These are phyloP conservation scores for Mastigias papua DNA, from an alignment of 30 jellyfish, hydroid and myxozoan genomes.

Conservation along the genomic window DNA sequence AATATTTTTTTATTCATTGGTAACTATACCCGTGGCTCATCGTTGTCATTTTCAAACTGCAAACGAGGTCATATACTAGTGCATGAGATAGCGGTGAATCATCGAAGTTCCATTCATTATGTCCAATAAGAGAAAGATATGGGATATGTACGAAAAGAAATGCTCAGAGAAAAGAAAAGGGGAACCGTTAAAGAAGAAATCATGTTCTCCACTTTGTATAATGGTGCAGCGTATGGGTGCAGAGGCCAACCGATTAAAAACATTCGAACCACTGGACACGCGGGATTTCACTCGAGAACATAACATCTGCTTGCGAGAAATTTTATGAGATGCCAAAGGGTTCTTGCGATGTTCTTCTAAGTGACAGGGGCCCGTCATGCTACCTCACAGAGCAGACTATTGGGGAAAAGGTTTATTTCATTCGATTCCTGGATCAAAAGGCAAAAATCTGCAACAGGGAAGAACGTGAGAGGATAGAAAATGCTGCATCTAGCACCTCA, in stretches of 20 bases:
- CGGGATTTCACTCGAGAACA: slow-evolving; percentile 52
- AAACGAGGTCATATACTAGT: too few species aligned
- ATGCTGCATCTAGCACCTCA: neutral
- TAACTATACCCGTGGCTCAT: neutral
- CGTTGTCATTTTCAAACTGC: neutral
- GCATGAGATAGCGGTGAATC: neutral
- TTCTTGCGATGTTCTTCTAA: slow-evolving; percentile 61
- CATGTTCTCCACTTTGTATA: neutral
- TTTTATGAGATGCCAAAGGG: slow-evolving; percentile 46
- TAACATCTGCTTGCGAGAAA: slow-evolving; percentile 44
- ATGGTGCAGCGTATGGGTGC: slow-evolving; percentile 49
- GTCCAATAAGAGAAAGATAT: too few species aligned
- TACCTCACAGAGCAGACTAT: slow-evolving; percentile 20
- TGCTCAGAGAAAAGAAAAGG: too few species aligned
- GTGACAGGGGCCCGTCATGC: slow-evolving; percentile 73
- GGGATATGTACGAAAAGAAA: too few species aligned
- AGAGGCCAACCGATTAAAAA: slow-evolving; percentile 25
- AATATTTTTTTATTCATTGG: neutral
- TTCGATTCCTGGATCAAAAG: neutral
- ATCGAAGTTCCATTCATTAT: neutral
- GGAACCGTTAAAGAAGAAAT: neutral
- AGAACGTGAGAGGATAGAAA: neutral
- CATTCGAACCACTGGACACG: slow-evolving; percentile 49
- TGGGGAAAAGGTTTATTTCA: slow-evolving; percentile 48
- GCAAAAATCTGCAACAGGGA: neutral